Percentiles rank a stretch among this genome's conserved stretches.
These are phyloP conservation scores for Steinernema feltiae DNA, from an alignment of 1,140 invertebrate species.

Conservation along the genomic window DNA sequence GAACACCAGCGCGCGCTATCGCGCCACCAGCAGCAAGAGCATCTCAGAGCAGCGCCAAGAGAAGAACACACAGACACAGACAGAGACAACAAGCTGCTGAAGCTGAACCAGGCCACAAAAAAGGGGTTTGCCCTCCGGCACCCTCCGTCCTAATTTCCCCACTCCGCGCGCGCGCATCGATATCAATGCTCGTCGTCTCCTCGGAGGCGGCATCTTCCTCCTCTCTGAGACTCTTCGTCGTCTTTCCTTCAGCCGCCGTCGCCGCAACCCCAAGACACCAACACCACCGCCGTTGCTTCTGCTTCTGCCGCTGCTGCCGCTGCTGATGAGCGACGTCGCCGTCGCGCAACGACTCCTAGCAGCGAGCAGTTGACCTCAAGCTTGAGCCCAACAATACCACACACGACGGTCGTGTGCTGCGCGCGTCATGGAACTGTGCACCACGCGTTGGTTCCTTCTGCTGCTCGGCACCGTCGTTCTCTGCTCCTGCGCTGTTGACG, in stretches of 20 bases:
- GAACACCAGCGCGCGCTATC: too few species aligned
- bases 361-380: neutral
- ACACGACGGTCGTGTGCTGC: neutral
- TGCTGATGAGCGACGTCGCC: neutral
- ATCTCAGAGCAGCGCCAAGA: too few species aligned
- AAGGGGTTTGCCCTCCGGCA: neutral
- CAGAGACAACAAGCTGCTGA: too few species aligned
- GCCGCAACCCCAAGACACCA: neutral
- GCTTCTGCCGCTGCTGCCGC: too few species aligned
- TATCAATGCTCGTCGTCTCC: neutral
- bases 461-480: neutral
- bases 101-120: neutral
- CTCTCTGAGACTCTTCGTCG: neutral
- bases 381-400: neutral
- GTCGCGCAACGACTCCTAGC: neutral
- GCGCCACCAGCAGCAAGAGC: too few species aligned
- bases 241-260: neutral
- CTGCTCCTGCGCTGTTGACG: neutral
- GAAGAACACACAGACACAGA: too few species aligned
- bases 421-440: neutral
- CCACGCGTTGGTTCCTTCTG: neutral
- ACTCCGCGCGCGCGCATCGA: slow-evolving; percentile 9
- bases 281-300: too few species aligned
- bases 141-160: slow-evolving; percentile 7
- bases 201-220: neutral